Conservation (phyloP, 2,113 vertebrate species). For the Poeciliopsis retropinna region DNA sequence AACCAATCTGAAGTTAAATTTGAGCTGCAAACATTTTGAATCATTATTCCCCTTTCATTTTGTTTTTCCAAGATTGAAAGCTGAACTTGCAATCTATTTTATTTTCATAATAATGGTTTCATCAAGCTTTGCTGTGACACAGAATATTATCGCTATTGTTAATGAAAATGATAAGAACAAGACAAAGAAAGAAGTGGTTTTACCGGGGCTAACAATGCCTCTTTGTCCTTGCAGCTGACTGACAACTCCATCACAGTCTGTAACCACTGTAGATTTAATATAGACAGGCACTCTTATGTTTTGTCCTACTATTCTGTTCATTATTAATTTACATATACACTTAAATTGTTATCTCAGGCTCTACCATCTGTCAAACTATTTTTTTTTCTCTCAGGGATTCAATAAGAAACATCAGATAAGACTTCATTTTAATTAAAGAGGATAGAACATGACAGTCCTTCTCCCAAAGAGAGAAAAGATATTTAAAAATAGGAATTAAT, state of each 20-base stretch:
- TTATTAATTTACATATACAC: conserved; percentile 34
- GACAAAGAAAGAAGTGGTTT: conserved; percentile 13
- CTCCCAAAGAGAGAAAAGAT: conserved; percentile 22
- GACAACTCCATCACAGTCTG: conserved; percentile 42
- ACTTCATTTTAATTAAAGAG: conserved; percentile 47
- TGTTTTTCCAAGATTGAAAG: background rate
- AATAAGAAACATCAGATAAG: conserved; percentile 52
- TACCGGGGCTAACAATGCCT: conserved; percentile 22
- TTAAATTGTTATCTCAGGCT: conserved; percentile 14
- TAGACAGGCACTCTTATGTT: background rate
- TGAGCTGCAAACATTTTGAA: background rate
- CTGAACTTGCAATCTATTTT: background rate
- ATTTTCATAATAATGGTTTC: background rate
- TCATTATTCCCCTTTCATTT: background rate
- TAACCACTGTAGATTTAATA: conserved; percentile 35
- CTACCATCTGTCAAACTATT: conserved; percentile 18
- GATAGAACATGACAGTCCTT: conserved; percentile 7
- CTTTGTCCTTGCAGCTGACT: conserved; percentile 38
- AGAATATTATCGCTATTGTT: conserved; percentile 7
- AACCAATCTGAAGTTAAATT: conserved; percentile 25
- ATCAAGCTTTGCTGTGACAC: conserved; percentile 3
- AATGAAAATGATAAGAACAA: conserved; percentile 12
- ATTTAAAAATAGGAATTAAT: conserved; percentile 18
- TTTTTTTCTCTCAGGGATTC: conserved; percentile 21
- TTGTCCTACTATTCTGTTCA: conserved; percentile 1